Percentiles rank a stretch among this genome's conserved stretches.
These are phyloP conservation scores for Pteromalus puparum DNA, from an alignment of 1,140 invertebrate species.

Conservation along the genomic window DNA sequence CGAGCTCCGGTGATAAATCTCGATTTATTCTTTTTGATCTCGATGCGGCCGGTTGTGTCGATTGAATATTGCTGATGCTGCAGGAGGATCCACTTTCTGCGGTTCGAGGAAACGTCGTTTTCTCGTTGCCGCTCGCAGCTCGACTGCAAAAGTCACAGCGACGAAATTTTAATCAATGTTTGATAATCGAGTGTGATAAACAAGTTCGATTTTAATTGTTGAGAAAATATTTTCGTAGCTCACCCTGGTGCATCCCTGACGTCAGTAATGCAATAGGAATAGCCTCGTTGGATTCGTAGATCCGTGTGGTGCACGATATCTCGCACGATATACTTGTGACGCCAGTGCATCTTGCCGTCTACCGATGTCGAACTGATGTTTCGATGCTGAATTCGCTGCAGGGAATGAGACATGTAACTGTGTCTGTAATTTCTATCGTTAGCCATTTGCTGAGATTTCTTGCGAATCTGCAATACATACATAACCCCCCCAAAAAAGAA, in stretches of 20 bases:
- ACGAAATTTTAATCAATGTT: not conserved
- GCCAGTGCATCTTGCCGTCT: no score
- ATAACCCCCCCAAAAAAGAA: no score
- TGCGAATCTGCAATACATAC: no score
- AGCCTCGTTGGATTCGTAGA: no score
- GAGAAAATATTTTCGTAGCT: not conserved
- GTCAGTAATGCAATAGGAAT: not conserved
- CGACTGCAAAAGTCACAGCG: not conserved
- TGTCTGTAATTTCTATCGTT: no score
- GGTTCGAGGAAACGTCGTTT: not conserved
- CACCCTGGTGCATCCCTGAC: not conserved
- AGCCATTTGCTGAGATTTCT: no score
- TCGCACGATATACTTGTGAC: no score
- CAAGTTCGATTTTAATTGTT: not conserved
- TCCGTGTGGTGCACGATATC: no score
- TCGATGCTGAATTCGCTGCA: no score
- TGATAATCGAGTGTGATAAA: not conserved
- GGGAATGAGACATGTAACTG: no score
- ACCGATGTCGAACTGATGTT: no score
- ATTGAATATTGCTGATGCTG: no score
- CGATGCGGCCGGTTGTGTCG: not conserved
- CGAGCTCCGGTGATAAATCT: not conserved
- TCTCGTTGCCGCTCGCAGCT: not conserved
- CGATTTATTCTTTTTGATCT: slow-evolving; percentile 5
- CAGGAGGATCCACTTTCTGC: not conserved